phyloP scores from a whole-genome alignment of 2,797 vertebrate species.

The Eulemur coronatus region DNA sequence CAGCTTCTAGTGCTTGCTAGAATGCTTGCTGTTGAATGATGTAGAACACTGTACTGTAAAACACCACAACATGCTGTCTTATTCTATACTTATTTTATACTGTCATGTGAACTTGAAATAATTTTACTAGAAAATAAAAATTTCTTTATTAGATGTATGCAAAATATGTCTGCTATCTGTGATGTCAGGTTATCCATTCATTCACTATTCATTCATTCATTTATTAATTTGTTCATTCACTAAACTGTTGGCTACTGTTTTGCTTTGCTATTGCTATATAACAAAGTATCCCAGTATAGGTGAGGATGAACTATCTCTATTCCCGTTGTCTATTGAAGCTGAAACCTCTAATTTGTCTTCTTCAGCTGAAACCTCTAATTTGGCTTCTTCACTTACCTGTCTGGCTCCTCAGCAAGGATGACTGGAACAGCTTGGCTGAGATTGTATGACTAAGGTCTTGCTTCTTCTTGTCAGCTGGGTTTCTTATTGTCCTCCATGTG shows the following conservation, averaged over 20 bases:
- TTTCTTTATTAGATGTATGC: not conserved
- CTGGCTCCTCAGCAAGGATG: not conserved
- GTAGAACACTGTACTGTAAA: not conserved
- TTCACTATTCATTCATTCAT: not conserved
- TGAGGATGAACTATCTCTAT: not conserved
- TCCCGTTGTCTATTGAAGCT: not conserved
- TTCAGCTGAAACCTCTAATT: not conserved
- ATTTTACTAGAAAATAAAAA: conserved; percentile 30
- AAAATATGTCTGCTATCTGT: not conserved
- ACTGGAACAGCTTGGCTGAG: not conserved
- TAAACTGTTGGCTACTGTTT: not conserved
- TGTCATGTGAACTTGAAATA: not conserved
- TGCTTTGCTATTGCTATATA: not conserved
- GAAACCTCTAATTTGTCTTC: not conserved
- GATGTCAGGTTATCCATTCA: not conserved
- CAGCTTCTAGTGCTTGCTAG: not conserved
- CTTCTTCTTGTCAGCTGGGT: not conserved
- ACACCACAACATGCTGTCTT: not conserved
- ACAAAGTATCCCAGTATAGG: not conserved
- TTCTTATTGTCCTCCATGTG: not conserved
- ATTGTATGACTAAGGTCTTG: not conserved
- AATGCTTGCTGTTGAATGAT: not conserved
- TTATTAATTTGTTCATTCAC: not conserved
- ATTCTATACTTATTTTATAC: not conserved
- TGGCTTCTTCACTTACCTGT: not conserved